These are phyloP conservation scores for Trilocha varians DNA, from an alignment of 2,888 invertebrate species.

Conservation along the genomic window DNA sequence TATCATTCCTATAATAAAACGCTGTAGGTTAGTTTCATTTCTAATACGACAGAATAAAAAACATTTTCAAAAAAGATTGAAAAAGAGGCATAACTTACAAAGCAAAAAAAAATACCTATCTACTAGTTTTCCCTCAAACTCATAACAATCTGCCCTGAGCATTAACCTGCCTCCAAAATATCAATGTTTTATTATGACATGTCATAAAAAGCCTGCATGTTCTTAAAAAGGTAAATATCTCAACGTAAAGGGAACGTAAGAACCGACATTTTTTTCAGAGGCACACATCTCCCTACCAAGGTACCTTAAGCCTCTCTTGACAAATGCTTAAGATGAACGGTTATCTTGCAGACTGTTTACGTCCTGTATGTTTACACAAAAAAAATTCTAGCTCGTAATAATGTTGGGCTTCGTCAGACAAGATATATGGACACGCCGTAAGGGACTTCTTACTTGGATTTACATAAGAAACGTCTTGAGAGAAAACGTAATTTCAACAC, in stretches of 20 bases:
- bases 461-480: not conserved
- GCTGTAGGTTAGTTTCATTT: too few relatives aligned
- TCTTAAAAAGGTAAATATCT: conserved; percentile 41
- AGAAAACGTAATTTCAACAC: not conserved
- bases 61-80: too few relatives aligned
- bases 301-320: conserved; percentile 65
- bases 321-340: conserved; percentile 70
- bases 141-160: too few relatives aligned
- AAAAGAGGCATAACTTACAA: too few relatives aligned
- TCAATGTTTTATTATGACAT: not conserved
- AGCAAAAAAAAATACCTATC: too few relatives aligned
- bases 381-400: conserved; percentile 34
- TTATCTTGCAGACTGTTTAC: conserved; percentile 63
- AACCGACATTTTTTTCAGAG: conserved; percentile 42
- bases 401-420: conserved; percentile 35
- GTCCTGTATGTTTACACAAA: conserved; percentile 43
- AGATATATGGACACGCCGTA: conserved; percentile 9
- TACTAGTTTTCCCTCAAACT: too few relatives aligned
- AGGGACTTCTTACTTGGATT: conserved; percentile 24
- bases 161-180: too few relatives aligned
- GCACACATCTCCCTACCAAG: conserved; percentile 54
- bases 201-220: conserved; percentile 29
- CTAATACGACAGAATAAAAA: too few relatives aligned
- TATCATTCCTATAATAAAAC: too few relatives aligned
- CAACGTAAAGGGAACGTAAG: conserved; percentile 31